Evolutionary conservation across 1,140 invertebrate genomes (phyloP).

Genomic region (Drosophila lini): DNA sequence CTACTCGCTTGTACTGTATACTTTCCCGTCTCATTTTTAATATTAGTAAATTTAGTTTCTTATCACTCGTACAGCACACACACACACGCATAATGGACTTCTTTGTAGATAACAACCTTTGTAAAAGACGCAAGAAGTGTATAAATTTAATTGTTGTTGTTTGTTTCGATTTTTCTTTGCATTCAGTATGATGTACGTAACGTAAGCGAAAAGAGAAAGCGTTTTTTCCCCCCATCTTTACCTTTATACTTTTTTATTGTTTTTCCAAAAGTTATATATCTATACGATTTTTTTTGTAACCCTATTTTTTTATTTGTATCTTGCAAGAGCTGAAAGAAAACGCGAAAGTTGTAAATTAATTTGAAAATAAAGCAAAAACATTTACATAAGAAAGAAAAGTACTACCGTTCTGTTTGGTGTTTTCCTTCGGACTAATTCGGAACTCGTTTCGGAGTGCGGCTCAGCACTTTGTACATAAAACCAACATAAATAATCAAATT

Average conservation of each 20-base stretch:
- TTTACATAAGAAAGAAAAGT: conserved; percentile 40
- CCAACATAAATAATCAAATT: conserved; percentile 11
- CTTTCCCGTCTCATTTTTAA: background rate
- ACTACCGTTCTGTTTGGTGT: conserved; percentile 40
- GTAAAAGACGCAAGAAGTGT: conserved; percentile 22
- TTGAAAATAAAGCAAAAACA: conserved; percentile 58
- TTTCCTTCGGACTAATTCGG: conserved; percentile 32
- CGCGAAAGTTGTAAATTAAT: conserved; percentile 60
- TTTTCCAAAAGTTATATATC: conserved; percentile 11
- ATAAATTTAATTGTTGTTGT: conserved; percentile 34
- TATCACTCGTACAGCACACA: conserved; percentile 1
- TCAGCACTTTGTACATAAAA: conserved; percentile 30
- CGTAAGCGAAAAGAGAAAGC: conserved; percentile 1
- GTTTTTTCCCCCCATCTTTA: background rate
- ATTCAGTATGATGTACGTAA: conserved; percentile 22
- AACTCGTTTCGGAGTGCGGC: conserved; percentile 38
- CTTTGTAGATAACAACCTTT: conserved; percentile 36
- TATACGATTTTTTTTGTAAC: conserved; percentile 1
- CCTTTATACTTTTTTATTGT: conserved; percentile 17
- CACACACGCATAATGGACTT: conserved; percentile 12
- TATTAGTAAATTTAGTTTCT: background rate
- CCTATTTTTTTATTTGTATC: conserved; percentile 28
- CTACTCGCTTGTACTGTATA: background rate
- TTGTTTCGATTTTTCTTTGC: conserved; percentile 34
- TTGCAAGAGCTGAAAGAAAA: conserved; percentile 44